phyloP scores from a whole-genome alignment of 2,797 vertebrate species.

The Setipinna tenuifilis region DNA sequence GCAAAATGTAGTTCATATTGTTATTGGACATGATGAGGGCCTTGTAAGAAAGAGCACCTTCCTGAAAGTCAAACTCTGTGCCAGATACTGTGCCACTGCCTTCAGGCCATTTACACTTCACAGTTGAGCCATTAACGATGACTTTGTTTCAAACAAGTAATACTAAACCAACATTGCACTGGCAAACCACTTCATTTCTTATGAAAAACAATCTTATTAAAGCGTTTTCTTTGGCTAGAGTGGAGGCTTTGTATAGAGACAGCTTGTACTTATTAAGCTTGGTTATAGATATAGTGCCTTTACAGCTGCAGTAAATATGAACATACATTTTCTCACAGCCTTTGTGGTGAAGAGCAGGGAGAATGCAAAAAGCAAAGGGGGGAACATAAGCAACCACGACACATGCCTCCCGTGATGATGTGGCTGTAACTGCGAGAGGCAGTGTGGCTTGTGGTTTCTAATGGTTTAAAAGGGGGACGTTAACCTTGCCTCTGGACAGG shows the following conservation, averaged over 20 bases:
- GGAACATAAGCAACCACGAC: neutral
- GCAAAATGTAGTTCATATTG: slow-evolving; percentile 22
- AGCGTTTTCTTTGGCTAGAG: neutral
- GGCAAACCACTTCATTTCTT: neutral
- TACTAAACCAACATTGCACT: neutral
- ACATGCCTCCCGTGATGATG: neutral
- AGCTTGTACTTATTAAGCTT: neutral
- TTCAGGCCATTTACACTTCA: neutral
- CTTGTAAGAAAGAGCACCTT: slow-evolving; percentile 16
- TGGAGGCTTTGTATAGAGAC: neutral
- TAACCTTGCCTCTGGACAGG: slow-evolving; percentile 23
- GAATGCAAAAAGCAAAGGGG: neutral
- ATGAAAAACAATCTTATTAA: neutral
- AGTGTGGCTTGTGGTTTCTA: neutral
- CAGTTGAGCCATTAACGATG: neutral
- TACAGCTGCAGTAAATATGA: neutral
- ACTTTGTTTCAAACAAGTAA: neutral
- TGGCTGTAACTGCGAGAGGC: neutral
- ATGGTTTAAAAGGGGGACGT: slow-evolving; percentile 23
- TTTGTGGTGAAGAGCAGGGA: neutral
- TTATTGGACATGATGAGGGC: slow-evolving; percentile 6
- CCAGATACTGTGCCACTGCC: neutral
- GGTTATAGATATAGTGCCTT: neutral
- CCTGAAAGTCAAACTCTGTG: neutral
- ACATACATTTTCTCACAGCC: neutral